These are phyloP conservation scores for Rhea pennata DNA, from an alignment of 2,113 vertebrate species.

Conservation along the genomic window DNA sequence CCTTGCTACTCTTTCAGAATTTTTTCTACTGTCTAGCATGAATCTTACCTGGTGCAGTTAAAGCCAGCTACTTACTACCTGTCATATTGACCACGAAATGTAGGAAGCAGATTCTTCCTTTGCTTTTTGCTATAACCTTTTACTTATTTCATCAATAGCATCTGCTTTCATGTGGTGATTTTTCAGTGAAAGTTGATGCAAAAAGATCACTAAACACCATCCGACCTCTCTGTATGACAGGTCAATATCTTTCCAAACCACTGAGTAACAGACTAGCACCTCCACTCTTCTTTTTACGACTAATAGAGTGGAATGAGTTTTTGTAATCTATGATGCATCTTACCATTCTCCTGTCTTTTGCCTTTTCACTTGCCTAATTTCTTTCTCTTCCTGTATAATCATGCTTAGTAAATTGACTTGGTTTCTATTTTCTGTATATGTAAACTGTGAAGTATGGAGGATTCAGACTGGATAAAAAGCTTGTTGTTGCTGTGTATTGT, in stretches of 20 bases:
- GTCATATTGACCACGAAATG: fast-evolving
- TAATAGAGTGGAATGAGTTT: background rate
- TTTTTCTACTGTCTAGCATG: background rate
- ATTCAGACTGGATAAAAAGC: fast-evolving
- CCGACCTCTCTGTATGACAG: background rate
- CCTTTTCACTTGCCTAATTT: background rate
- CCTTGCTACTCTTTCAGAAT: background rate
- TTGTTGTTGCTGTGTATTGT: background rate
- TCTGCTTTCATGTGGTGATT: background rate
- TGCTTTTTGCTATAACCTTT: background rate
- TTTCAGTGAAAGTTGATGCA: background rate
- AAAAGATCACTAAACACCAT: background rate
- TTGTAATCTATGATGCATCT: background rate
- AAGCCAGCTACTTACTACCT: background rate
- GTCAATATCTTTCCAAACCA: background rate
- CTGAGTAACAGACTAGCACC: background rate
- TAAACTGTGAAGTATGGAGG: background rate
- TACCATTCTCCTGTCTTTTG: background rate
- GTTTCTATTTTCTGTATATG: background rate
- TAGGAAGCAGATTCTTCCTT: background rate
- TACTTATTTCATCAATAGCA: background rate
- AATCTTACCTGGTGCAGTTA: background rate
- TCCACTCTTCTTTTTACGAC: background rate
- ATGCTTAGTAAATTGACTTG: background rate
- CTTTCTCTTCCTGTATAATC: background rate